Evolutionary conservation across 2,888 invertebrate genomes (phyloP).

Genomic region (Ariolimax columbianus): DNA sequence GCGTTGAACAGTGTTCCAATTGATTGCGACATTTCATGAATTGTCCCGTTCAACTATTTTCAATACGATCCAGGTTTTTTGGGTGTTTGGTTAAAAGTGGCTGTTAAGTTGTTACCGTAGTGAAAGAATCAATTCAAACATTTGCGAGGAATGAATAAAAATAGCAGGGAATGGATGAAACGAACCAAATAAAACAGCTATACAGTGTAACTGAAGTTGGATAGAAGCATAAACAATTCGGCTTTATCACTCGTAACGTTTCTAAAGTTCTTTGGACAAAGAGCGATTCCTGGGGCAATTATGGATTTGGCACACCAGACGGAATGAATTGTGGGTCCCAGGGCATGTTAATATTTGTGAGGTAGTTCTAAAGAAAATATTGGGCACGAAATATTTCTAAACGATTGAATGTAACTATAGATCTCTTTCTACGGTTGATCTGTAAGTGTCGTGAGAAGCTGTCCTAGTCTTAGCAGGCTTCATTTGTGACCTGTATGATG

Average conservation of each 20-base stretch:
- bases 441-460: too few relatives aligned
- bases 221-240: not conserved
- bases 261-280: not conserved
- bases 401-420: not conserved
- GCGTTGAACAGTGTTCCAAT: not conserved
- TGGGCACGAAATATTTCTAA: not conserved
- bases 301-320: not conserved
- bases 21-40: conserved; percentile 35
- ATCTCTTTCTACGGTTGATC: not conserved
- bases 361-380: not conserved
- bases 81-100: conserved; percentile 22
- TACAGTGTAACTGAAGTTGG: not conserved
- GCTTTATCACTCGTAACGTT: not conserved
- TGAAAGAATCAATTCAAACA: conserved; percentile 25
- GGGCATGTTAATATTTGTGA: not conserved
- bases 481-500: too few relatives aligned
- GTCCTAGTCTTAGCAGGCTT: too few relatives aligned
- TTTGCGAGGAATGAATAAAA: not conserved
- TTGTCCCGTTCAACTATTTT: conserved; percentile 2
- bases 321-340: not conserved
- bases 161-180: not conserved
- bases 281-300: not conserved
- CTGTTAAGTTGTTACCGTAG: conserved; percentile 14
- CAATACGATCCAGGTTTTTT: not conserved
- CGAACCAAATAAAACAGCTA: not conserved